Evolutionary conservation across 2,888 invertebrate species (phyloP), one percentile per base, ranked within the genome.

Genomic region (Eledona agricola): DNA sequence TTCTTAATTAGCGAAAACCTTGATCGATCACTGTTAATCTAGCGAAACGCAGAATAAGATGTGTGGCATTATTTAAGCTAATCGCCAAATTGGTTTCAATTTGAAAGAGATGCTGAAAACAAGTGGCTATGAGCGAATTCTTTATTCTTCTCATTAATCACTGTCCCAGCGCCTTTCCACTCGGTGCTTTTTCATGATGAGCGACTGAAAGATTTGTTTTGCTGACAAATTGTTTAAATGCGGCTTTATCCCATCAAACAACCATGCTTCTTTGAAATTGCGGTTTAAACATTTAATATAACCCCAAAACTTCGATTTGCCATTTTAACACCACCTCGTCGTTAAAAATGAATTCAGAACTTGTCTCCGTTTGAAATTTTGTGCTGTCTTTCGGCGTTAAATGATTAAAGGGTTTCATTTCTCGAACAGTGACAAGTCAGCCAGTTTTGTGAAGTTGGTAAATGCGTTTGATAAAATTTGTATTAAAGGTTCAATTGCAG

Each of bases 111-210:
- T 54, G 51, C 40, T 49, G 54, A 57, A 51, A 55, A 58, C 51
- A 56, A 58, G 50, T 50, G 51, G 52, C 54, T 59, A 62, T 60
- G 59, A 62, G 63, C 58, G 63, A 64, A 63, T 63, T 63, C 66
- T 62, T 66, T 62, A 61, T 63, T 63, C 58, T 57, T 55, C 60
- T 62, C 67, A 67, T 69, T 69, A 67, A 69, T 69, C 69, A 67
- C 60, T 62, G 66, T 69, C 66, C 45, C 46, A 29, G 35, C 52
- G 46, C 51, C 58, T 51, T 51, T 55, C 55, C 51, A 32, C 32
- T 43, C 49, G 31, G 55, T 51, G 52, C 52, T 57, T 54, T 58
- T 58, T 49, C 56, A 50, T 52, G 49, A 57, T 45, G 43, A 51
- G 53, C 53, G 53, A 57, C 49, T 53, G 55, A 43, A 32, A 56